Conservation (phyloP, 2,797 vertebrate species). For the Hypotaenidia philippensis region DNA sequence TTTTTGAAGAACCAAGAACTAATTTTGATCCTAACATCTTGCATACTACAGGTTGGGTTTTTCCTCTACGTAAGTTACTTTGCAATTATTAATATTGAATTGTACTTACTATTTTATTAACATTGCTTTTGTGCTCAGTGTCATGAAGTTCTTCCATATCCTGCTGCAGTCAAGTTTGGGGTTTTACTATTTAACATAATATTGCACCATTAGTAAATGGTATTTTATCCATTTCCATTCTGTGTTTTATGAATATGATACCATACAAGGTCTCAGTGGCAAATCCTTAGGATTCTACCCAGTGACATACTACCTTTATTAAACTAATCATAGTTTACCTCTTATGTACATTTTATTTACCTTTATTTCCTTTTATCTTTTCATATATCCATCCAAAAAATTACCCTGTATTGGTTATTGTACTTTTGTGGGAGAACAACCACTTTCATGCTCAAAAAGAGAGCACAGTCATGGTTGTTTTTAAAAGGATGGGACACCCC, state of each 20-base stretch:
- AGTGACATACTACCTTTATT: background rate
- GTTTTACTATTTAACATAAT: background rate
- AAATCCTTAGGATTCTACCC: background rate
- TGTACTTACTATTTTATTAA: background rate
- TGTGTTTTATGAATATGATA: background rate
- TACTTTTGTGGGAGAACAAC: background rate
- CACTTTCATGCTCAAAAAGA: background rate
- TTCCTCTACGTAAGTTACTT: background rate
- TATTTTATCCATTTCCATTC: too few species aligned
- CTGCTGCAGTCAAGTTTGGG: background rate
- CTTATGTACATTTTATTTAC: too few species aligned
- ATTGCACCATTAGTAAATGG: background rate
- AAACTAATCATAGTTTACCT: background rate
- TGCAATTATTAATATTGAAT: background rate
- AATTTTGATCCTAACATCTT: background rate
- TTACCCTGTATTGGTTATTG: background rate
- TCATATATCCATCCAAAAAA: background rate
- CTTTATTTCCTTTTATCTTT: background rate
- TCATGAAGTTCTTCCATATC: background rate
- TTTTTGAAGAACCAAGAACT: background rate
- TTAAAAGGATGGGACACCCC: background rate
- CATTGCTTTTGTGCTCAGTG: background rate
- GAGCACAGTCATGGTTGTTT: fast-evolving
- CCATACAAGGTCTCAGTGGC: background rate
- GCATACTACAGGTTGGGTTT: background rate